Percentiles rank a stretch among this genome's conserved stretches.
Conservation (phyloP, 2,797 vertebrate genomes). For the Champsocephalus esox region DNA sequence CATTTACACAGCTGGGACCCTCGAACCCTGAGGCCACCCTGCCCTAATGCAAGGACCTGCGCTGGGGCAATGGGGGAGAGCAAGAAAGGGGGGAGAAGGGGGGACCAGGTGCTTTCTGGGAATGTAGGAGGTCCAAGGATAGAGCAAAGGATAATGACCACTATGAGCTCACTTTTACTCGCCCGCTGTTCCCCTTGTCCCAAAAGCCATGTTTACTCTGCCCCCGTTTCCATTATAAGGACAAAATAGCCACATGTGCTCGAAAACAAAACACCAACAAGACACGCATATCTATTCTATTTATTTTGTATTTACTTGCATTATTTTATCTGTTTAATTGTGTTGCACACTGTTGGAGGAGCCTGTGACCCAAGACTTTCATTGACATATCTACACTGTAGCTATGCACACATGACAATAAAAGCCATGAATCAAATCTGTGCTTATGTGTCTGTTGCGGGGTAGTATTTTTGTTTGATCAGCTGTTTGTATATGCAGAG, state of each 20-base stretch:
- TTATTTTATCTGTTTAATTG: too few relatives aligned
- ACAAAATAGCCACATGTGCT: constrained; percentile 23
- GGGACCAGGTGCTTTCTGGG: constrained; percentile 75
- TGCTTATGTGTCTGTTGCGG: constrained; percentile 21
- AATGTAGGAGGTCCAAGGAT: constrained; percentile 69
- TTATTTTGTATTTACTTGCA: too few relatives aligned
- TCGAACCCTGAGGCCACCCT: constrained; percentile 87
- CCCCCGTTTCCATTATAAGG: constrained; percentile 36
- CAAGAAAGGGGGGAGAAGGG: background rate
- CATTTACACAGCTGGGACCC: constrained; percentile 99
- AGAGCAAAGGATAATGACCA: constrained; percentile 74
- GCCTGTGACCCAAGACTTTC: too few relatives aligned
- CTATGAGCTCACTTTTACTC: constrained; percentile 63
- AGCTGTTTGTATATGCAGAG: constrained; percentile 50
- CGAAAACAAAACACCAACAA: constrained; percentile 2
- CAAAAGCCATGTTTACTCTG: constrained; percentile 57
- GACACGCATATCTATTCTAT: constrained; percentile 1
- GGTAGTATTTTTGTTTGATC: constrained; percentile 55
- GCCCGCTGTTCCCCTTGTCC: constrained; percentile 48
- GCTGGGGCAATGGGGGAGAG: constrained; percentile 46
- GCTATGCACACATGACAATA: too few relatives aligned
- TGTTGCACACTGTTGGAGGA: too few relatives aligned
- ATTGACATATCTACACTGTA: too few relatives aligned
- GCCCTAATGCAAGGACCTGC: constrained; percentile 84
- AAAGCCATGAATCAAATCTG: background rate